Conservation (phyloP, 1,140 invertebrate genomes). For the Dendrolimus kikuchii region DNA sequence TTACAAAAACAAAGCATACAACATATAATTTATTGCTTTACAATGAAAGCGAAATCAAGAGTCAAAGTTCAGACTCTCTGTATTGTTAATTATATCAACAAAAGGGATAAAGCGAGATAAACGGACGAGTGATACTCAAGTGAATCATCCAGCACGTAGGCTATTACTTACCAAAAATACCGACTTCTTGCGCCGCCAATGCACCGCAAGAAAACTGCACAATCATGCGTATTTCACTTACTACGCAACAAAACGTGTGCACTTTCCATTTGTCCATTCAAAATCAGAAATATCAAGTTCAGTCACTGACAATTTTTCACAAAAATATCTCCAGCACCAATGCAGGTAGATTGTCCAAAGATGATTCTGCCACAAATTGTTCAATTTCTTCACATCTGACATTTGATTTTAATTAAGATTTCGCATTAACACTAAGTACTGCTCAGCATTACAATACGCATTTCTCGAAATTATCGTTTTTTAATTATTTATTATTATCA, state of each 20-base stretch:
- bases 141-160: constrained; percentile 13
- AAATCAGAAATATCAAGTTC: constrained; percentile 40
- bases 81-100: too few relatives aligned
- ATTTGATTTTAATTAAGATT: constrained; percentile 37
- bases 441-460: constrained; percentile 36
- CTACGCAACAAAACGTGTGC: constrained; percentile 38
- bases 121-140: neutral
- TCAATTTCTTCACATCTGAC: constrained; percentile 17
- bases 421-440: constrained; percentile 56
- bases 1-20: too few relatives aligned
- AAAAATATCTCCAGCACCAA: constrained; percentile 49
- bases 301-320: constrained; percentile 48
- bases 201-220: constrained; percentile 9
- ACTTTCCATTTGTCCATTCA: constrained; percentile 35
- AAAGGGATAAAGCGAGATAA: too few relatives aligned
- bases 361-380: constrained; percentile 14
- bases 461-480: constrained; percentile 53
- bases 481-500: constrained; percentile 61
- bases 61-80: too few relatives aligned
- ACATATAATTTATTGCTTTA: too few relatives aligned
- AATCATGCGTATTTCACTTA: constrained; percentile 24
- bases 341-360: constrained; percentile 65
- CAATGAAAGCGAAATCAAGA: too few relatives aligned
- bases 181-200: constrained; percentile 6
- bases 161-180: constrained; percentile 50